Evolutionary conservation across 2,113 vertebrate species (phyloP).

Genomic region (Phodopus roborovskii): DNA sequence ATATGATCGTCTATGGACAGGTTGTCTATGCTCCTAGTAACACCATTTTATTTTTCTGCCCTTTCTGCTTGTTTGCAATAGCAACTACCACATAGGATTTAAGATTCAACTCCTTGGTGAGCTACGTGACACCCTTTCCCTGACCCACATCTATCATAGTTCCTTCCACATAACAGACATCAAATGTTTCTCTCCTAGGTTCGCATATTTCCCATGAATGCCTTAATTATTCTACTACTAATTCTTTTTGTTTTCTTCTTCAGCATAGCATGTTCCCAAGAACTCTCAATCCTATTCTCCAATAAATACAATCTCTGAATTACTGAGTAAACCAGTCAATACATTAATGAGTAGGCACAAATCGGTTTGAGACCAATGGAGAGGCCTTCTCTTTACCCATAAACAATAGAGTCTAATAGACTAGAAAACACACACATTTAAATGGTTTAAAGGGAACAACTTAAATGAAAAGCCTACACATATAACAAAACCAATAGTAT

Average conservation of each 20-base stretch:
- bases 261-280: not conserved
- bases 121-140: not conserved
- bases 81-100: not conserved
- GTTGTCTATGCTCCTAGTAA: not conserved
- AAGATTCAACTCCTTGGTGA: not conserved
- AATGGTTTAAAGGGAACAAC: not conserved
- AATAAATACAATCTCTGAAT: constrained; percentile 9
- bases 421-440: not conserved
- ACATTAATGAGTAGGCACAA: not conserved
- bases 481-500: no score
- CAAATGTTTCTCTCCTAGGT: not conserved
- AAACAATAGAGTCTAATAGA: not conserved
- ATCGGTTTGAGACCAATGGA: not conserved
- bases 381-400: not conserved
- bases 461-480: not conserved
- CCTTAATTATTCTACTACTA: constrained; percentile 22
- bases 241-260: constrained; percentile 15
- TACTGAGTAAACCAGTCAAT: constrained; percentile 9
- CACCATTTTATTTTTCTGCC: not conserved
- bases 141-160: not conserved
- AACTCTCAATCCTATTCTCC: not conserved
- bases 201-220: not conserved
- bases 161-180: not conserved
- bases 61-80: not conserved
- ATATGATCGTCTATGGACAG: not conserved